A percentile compares a stretch with the other conserved stretches of the same genome.
phyloP scores from a whole-genome alignment of 2,888 invertebrate species.

The Heteromyza rotundicornis region DNA sequence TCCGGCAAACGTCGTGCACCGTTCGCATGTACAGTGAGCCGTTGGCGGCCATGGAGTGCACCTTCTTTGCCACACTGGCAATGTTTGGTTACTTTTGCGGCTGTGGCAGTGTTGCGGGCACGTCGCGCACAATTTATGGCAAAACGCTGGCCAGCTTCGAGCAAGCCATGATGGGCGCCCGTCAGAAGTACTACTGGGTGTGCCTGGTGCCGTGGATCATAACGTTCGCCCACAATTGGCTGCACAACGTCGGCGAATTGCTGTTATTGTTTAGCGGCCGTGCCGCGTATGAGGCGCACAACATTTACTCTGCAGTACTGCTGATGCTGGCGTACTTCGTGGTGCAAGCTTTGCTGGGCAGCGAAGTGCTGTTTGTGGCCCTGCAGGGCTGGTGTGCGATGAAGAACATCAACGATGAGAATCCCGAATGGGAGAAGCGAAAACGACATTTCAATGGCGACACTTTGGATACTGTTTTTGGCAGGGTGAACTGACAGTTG shows the following conservation, averaged over 20 bases:
- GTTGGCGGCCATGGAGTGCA: slow-evolving; percentile 32
- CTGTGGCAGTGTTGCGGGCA: slow-evolving; percentile 19
- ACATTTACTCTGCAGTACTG: slow-evolving; percentile 29
- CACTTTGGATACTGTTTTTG: slow-evolving; percentile 30
- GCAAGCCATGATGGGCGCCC: slow-evolving; percentile 36
- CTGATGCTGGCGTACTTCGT: slow-evolving; percentile 28
- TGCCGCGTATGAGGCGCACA: slow-evolving; percentile 29
- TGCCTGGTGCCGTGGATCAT: slow-evolving; percentile 43
- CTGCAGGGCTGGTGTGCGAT: slow-evolving; percentile 39
- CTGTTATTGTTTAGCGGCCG: slow-evolving; percentile 27
- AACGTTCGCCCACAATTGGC: slow-evolving; percentile 38
- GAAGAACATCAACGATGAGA: slow-evolving; percentile 38
- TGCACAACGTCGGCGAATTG: slow-evolving; percentile 34
- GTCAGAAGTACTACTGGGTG: slow-evolving; percentile 39
- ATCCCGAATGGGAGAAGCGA: slow-evolving; percentile 33
- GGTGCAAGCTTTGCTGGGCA: slow-evolving; percentile 36
- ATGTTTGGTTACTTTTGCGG: slow-evolving; percentile 37
- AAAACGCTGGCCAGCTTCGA: slow-evolving; percentile 31
- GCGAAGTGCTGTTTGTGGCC: slow-evolving; percentile 37
- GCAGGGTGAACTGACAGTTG: neutral
- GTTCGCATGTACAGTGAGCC: slow-evolving; percentile 29
- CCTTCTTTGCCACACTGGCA: slow-evolving; percentile 36
- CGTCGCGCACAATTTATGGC: slow-evolving; percentile 27
- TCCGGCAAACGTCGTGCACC: slow-evolving; percentile 29
- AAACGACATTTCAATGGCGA: slow-evolving; percentile 30